Conservation (phyloP, 2,797 vertebrate species). For the Spea hammondii region DNA sequence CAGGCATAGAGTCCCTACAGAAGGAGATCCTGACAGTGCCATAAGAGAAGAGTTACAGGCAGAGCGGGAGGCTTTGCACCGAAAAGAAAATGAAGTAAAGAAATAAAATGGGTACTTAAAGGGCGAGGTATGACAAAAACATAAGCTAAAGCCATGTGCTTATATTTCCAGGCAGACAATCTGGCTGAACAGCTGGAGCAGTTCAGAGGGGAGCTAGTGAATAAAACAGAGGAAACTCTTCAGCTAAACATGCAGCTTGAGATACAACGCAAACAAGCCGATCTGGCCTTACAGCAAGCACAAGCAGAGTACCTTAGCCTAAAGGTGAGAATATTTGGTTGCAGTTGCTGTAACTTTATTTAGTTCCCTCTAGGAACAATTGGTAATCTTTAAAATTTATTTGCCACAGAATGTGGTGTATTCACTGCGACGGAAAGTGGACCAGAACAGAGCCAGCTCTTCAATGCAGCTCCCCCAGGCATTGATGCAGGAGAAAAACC, state of each 20-base stretch:
- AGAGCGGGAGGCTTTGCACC: conserved; percentile 68
- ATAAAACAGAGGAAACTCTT: conserved; percentile 76
- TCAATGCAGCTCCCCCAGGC: conserved; percentile 71
- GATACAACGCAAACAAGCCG: conserved; percentile 63
- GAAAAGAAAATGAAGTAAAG: conserved; percentile 76
- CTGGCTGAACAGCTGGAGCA: conserved; percentile 74
- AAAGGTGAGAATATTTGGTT: conserved; percentile 60
- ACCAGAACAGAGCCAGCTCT: conserved; percentile 37
- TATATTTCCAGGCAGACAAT: conserved; percentile 69
- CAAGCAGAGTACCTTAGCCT: conserved; percentile 65
- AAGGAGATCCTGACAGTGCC: conserved; percentile 59
- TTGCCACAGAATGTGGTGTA: conserved; percentile 16
- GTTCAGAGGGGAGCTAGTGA: conserved; percentile 71
- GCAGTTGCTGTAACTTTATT: neutral
- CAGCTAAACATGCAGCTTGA: conserved; percentile 78
- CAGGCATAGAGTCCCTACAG: conserved; percentile 67
- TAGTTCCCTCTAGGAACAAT: neutral
- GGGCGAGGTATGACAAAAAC: no score
- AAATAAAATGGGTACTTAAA: neutral
- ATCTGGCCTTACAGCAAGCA: conserved; percentile 57
- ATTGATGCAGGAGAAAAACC: conserved; percentile 83
- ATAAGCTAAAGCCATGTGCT: neutral
- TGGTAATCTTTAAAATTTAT: neutral
- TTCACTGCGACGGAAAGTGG: neutral
- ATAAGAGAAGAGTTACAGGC: conserved; percentile 72